phyloP scores from a whole-genome alignment of 2,888 invertebrate genomes.

The Ornithoptera priamus region DNA sequence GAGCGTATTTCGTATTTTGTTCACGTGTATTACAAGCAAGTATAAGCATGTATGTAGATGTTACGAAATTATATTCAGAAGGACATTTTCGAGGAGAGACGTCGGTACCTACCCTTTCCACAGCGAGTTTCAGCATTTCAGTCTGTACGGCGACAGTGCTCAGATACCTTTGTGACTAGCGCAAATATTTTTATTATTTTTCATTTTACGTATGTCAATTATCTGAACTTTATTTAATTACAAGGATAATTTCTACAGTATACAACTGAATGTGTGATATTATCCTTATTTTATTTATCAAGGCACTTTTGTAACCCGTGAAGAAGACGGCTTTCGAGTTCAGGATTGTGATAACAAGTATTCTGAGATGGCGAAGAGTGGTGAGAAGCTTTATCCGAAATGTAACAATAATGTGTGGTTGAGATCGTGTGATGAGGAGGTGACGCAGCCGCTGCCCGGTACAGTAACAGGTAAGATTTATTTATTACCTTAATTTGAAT shows the following conservation, averaged over 20 bases:
- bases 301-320: not conserved
- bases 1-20: not conserved
- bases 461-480: slow-evolving; percentile 74
- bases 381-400: slow-evolving; percentile 77
- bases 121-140: slow-evolving; percentile 20
- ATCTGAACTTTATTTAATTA: too few species aligned
- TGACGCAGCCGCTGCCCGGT: slow-evolving; percentile 85
- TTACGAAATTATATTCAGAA: slow-evolving; percentile 9
- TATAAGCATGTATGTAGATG: not conserved
- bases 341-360: not conserved
- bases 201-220: too few species aligned
- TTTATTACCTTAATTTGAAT: not conserved
- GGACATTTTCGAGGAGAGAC: slow-evolving; percentile 14
- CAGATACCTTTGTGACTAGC: slow-evolving; percentile 11
- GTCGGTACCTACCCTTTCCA: slow-evolving; percentile 18
- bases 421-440: slow-evolving; percentile 88
- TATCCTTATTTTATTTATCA: not conserved
- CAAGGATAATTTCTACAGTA: too few species aligned
- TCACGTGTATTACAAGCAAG: not conserved
- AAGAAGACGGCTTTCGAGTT: not conserved
- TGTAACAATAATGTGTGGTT: slow-evolving; percentile 89
- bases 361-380: slow-evolving; percentile 44
- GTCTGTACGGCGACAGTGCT: slow-evolving; percentile 20
- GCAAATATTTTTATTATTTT: not conserved
- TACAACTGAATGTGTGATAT: too few species aligned